Conservation (phyloP, 2,113 vertebrate genomes). For the Mionectes macconnelli region DNA sequence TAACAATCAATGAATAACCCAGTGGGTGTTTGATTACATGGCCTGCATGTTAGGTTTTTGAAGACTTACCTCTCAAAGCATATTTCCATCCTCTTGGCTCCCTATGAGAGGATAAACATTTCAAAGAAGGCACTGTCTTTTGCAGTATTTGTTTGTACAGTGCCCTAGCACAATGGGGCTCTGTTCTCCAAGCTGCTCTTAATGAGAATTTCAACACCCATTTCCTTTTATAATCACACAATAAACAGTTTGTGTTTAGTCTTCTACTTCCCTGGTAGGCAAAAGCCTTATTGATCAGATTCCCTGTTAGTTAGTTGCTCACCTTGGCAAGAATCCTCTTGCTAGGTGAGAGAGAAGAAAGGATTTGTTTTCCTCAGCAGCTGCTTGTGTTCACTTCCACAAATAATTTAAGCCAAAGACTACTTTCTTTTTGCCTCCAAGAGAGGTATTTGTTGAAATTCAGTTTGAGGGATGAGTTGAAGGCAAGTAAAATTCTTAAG, state of each 20-base stretch:
- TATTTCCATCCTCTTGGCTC: neutral
- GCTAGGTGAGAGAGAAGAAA: neutral
- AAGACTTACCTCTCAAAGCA: neutral
- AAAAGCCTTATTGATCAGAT: neutral
- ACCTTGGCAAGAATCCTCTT: neutral
- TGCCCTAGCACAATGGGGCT: neutral
- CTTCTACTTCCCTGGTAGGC: neutral
- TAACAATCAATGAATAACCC: neutral
- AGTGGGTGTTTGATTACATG: constrained; percentile 14
- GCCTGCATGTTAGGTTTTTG: neutral
- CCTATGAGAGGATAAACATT: neutral
- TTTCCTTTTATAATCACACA: neutral
- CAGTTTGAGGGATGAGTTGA: neutral
- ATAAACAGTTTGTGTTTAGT: neutral
- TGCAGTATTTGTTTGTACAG: neutral
- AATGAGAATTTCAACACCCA: neutral
- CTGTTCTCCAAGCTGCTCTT: neutral
- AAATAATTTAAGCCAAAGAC: neutral
- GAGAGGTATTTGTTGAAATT: neutral
- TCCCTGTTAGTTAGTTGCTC: neutral
- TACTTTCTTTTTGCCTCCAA: neutral
- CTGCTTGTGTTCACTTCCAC: neutral
- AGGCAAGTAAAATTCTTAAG: neutral
- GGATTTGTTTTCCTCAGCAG: neutral
- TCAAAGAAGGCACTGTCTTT: neutral